phyloP scores from a whole-genome alignment of 2,888 invertebrate genomes.

The Lasioglossum villosulum region DNA sequence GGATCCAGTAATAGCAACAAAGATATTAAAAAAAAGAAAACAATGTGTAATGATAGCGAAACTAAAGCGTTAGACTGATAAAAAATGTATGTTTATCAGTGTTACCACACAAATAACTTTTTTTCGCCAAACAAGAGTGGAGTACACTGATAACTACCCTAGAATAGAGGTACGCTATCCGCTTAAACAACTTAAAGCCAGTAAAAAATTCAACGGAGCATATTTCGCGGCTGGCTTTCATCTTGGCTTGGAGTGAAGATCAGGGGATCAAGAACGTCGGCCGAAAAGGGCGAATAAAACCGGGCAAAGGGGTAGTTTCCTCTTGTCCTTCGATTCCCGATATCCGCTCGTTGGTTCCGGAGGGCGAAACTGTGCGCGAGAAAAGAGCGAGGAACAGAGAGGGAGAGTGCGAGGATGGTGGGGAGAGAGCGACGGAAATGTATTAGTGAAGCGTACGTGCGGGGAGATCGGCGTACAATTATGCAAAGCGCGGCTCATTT shows the following conservation, averaged over 20 bases:
- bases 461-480: conserved; percentile 67
- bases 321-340: conserved; percentile 20
- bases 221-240: neutral
- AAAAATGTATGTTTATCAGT: no score
- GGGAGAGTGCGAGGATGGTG: neutral
- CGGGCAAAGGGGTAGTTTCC: neutral
- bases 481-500: conserved; percentile 69
- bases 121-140: no score
- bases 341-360: neutral
- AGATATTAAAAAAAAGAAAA: no score
- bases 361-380: neutral
- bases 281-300: neutral
- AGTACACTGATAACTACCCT: no score
- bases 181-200: neutral
- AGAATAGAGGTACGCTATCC: no score
- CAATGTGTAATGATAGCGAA: no score
- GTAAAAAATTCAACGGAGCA: neutral
- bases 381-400: neutral
- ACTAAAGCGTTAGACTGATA: no score
- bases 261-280: neutral
- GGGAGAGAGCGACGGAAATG: conserved; percentile 28
- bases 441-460: conserved; percentile 61
- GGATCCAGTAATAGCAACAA: no score
- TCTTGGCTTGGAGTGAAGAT: neutral
- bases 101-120: no score